Conservation (phyloP, 2,113 vertebrate genomes). For the Papio anubis region DNA sequence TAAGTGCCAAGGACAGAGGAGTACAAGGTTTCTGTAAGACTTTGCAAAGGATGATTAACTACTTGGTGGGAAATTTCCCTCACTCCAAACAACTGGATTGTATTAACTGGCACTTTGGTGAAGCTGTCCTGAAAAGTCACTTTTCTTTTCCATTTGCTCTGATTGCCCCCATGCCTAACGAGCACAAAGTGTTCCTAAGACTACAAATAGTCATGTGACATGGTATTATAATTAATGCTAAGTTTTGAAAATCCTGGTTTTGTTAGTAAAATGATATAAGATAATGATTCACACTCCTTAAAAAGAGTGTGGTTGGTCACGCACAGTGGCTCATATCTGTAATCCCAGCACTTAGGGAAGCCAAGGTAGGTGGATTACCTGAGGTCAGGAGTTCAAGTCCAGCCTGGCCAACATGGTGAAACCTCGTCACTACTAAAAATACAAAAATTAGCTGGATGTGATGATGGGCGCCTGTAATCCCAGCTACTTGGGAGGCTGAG, state of each 20-base stretch:
- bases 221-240: neutral
- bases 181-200: neutral
- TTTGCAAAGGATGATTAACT: conserved; percentile 44
- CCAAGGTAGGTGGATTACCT: too few species aligned
- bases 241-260: neutral
- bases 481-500: too few species aligned
- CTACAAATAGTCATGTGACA: neutral
- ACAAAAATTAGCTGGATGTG: too few species aligned
- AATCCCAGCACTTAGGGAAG: too few species aligned
- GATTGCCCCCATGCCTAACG: neutral
- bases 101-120: neutral
- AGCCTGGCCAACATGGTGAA: too few species aligned
- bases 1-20: neutral
- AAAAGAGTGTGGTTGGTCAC: neutral
- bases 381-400: too few species aligned
- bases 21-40: neutral
- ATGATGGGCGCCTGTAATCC: too few species aligned
- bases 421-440: too few species aligned
- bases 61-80: neutral
- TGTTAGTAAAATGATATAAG: neutral
- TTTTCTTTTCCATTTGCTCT: neutral
- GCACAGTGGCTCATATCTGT: too few species aligned
- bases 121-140: neutral
- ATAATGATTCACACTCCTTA: neutral
- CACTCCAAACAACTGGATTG: neutral